A percentile compares a stretch with the other conserved stretches of the same genome.
These are phyloP conservation scores for Lepus townsendii DNA, from an alignment of 2,797 vertebrate genomes.

Conservation along the genomic window DNA sequence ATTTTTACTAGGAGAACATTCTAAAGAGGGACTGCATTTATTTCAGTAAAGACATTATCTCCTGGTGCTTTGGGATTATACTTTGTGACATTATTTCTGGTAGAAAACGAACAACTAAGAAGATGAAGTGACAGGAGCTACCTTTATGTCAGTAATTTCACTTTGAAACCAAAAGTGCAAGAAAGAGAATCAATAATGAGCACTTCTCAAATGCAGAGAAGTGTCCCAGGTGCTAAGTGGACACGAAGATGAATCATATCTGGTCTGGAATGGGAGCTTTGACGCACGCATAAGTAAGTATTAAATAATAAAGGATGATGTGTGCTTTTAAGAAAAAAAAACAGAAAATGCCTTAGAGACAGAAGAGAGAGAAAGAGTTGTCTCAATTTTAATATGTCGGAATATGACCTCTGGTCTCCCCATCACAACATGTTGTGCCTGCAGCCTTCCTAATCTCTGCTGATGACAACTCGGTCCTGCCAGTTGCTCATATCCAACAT, in stretches of 20 bases:
- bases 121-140: conserved; percentile 17
- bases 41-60: background rate
- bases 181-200: conserved; percentile 49
- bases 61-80: background rate
- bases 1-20: background rate
- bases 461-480: background rate
- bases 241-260: background rate
- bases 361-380: background rate
- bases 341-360: background rate
- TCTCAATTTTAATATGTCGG: background rate
- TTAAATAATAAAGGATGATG: conserved; percentile 24
- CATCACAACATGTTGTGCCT: background rate
- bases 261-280: background rate
- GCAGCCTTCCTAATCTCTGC: background rate
- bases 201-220: background rate
- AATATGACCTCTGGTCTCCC: background rate
- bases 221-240: conserved; percentile 1
- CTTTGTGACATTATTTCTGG: conserved; percentile 19
- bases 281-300: background rate
- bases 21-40: background rate
- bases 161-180: conserved; percentile 42
- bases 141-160: conserved; percentile 50
- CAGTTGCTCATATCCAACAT: background rate
- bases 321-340: conserved; percentile 16
- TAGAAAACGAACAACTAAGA: conserved; percentile 40